Evolutionary conservation across 2,888 invertebrate genomes (phyloP).

Genomic region (Epiblema foenella): DNA sequence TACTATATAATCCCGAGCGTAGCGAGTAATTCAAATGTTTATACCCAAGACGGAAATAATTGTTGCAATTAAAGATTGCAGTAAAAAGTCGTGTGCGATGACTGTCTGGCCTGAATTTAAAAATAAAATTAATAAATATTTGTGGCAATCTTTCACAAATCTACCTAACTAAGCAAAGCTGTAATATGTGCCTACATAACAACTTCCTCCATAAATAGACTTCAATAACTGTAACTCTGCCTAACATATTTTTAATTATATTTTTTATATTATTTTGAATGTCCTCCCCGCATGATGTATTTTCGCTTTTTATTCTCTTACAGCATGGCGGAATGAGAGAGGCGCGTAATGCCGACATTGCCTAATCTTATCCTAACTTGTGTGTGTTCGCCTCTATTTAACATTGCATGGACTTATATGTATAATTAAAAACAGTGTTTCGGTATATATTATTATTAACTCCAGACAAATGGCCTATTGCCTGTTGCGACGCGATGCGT

Average conservation of each 20-base stretch:
- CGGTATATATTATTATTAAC: background rate
- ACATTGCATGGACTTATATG: conserved; percentile 52
- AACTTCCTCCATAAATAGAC: background rate
- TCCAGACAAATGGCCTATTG: too few relatives aligned
- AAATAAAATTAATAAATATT: too few relatives aligned
- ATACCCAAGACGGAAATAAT: too few relatives aligned
- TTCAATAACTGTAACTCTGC: background rate
- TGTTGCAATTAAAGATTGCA: too few relatives aligned
- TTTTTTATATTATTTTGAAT: background rate
- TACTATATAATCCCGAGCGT: too few relatives aligned
- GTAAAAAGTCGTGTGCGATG: too few relatives aligned
- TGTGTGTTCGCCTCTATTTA: conserved; percentile 63
- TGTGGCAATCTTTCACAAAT: too few relatives aligned
- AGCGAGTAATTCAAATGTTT: too few relatives aligned
- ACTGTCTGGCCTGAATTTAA: too few relatives aligned
- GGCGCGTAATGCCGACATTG: conserved; percentile 68
- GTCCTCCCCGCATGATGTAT: conserved; percentile 49
- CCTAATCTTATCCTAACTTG: conserved; percentile 58
- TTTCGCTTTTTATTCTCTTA: conserved; percentile 67
- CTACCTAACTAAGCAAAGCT: too few relatives aligned
- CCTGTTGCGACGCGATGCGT: too few relatives aligned
- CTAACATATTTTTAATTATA: conserved; percentile 7
- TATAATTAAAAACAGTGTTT: background rate
- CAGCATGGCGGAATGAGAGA: conserved; percentile 80
- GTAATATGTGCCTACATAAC: background rate